Evolutionary conservation across 2,888 invertebrate genomes (phyloP), one percentile per base, ranked within the genome.

Genomic region (Drosophila siamana): DNA sequence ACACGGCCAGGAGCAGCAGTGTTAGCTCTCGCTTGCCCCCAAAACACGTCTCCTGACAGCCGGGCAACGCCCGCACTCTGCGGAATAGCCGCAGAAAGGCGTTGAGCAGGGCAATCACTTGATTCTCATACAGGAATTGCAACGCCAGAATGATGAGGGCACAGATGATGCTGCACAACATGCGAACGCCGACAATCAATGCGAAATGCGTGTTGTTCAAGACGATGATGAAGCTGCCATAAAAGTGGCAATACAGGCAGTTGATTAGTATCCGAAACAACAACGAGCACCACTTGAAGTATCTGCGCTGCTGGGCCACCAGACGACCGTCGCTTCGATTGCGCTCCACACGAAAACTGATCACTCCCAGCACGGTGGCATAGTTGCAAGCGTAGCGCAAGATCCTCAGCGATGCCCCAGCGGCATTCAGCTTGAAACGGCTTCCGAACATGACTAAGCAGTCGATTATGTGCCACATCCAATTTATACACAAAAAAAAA

Each of bases 391-490:
- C 16, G 4, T 19, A 36, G 7, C 64, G 43, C 5, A 84, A 43
- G 11, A 78, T 51, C 7, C 4, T 13, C 6, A 43, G 19, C 1
- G 85, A 56, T 2, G 85, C n/a, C 36, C 48, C 28, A n/a, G 82
- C 55, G n/a, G 66, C 67, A 40, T 51, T 63, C 9, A 56, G n/a
- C n/a, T 41, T 55, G 19, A 56, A 55, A 2, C 69, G 62, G 30
- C 40, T 44, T 28, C 52, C 57, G 9, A 79, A 65, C 83, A 86
- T 83, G 79, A 69, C 82, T 79, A 44, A 44, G 24, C 16, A 1
- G 1, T 4, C 2, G 6, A 33, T 28, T 15, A 16, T 30, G 30
- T 5, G 6, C n/a, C n/a, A n/a, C n/a, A n/a, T n/a, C n/a, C n/a
- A n/a, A n/a, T n/a, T n/a, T n/a, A n/a, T n/a, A n/a, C n/a, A n/a